Evolutionary conservation across 30 jellyfish, hydroid and myxozoan species (phyloP), one percentile per base, ranked within the genome.

Genomic region (Hydra vulgaris): DNA sequence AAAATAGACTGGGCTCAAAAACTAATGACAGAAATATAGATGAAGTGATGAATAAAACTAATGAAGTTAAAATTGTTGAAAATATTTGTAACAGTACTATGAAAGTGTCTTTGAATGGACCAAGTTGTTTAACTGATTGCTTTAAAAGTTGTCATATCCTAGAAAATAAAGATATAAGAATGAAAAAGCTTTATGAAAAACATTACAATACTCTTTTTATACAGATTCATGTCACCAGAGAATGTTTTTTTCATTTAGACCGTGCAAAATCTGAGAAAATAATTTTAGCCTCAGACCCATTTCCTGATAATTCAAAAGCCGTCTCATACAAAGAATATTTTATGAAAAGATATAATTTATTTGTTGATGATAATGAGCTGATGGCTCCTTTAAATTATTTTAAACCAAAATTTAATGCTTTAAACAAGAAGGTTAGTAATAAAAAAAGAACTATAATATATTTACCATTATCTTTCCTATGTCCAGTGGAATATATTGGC

Each of bases 251-350:
- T 15, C 75, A 68, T 68, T n/a, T 68, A 15, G 75, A 20, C 75
- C 25, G 16, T n/a, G 8, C 75, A 3, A 68, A 68, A 3, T 68
- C 16, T 20, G 16, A 68, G 8, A 16, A 68, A 68, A 16, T 68
- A 4, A 8, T 68, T 1, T 15, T 68, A 68, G 75, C 75, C 16
- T 73, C 66, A 19, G 81, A 73, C 17, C 68, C 23, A 20, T 73
- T 73, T 73, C 81, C 81, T 73, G 81, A 73, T 73, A 20, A 1
- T n/a, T 3, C 54, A 22, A 73, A 73, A 19, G 81, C 81, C 5
- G 68, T 18, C 54, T 5, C 81, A 5, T 73, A 21, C 61, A 23
- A 21, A n/a, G 81, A 23, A 21, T 73, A 73, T 26, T 73, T 73
- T 26, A 1, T n/a, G 3, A 19, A 23, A 18, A 73, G 40, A 19